Evolutionary conservation across 2,113 vertebrate species (phyloP).

Genomic region (Heterocephalus glaber): DNA sequence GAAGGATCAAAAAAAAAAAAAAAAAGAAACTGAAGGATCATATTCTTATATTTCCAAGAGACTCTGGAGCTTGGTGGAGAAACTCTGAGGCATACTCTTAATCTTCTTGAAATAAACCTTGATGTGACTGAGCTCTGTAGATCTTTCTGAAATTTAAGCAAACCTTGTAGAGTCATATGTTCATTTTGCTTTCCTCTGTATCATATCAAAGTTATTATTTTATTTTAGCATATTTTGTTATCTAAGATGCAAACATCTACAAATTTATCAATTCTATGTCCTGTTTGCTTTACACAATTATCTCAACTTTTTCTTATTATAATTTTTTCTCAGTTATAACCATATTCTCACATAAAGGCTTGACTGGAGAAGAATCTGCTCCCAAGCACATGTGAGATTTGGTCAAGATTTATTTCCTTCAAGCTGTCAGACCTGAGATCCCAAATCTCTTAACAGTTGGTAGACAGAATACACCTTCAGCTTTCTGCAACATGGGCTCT

Average conservation of each 20-base stretch:
- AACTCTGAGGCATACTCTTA: not conserved
- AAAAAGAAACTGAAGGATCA: not conserved
- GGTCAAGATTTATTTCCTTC: not conserved
- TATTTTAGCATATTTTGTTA: no score
- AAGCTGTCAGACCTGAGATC: fast-evolving
- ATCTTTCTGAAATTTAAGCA: not conserved
- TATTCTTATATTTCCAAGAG: not conserved
- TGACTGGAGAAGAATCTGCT: not conserved
- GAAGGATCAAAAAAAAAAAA: no score
- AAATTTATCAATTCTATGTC: not conserved
- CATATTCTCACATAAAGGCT: not conserved
- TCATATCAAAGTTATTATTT: not conserved
- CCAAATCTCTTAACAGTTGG: not conserved
- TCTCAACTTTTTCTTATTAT: no score
- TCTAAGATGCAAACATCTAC: not conserved
- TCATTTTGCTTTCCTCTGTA: not conserved
- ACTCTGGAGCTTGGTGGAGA: not conserved
- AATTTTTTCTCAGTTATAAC: not conserved
- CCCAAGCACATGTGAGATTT: not conserved
- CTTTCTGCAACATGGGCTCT: not conserved
- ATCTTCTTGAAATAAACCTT: not conserved
- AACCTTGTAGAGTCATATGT: not conserved
- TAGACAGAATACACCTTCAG: not conserved
- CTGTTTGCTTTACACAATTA: not conserved
- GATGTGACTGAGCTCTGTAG: not conserved